Base-by-base conservation (phyloP, 2,113 vertebrate species). In the Channa maculata region DNA sequence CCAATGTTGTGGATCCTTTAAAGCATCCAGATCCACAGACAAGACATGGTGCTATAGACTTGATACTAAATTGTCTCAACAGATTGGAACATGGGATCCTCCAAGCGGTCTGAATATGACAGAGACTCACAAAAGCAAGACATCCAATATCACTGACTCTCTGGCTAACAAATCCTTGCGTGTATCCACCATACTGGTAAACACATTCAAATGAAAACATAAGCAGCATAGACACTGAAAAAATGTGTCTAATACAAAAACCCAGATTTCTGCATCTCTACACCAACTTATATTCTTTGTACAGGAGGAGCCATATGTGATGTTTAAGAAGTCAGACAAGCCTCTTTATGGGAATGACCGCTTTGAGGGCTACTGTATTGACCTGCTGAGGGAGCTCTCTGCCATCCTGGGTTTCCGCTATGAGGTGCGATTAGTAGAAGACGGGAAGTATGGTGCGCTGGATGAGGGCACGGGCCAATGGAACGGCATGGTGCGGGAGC, bases 51-150 rank as follows among this genome's bases (percentile, higher is more conserved):
- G 53, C 68, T 74, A 44, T 43, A 46, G 55, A 71, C 44, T 48
- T 85, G 67, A 82, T 64, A 36, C 33, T 83, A 54, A 83, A 94
- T 92, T 87, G 66, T 71, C 61, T 85, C 64, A 34, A 79, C 92
- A 99, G 98, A 97, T 99, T 91, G 98, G 98, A 88, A 99, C 96
- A 12, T 99, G 98, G 98, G 98, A 98, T 92, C 97, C 97, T 37
- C 91, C 94, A 83, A 98, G 95, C 68, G 97, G 98, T 50, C 94
- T 99, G 90, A 99, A 99, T 84, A 98, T 99, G 96, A 97, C 97
- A 71, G 97, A 99, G 69, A 96, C 88, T 90, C 97, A 98, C 89
- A 98, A 96, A 90, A 97, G 95, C 92, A 98, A 97, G 91, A 95
- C 95, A 64, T 94, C 95, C 74, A 98, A 99, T 89, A 95, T 98